Conservation (phyloP, 30 jellyfish, hydroid and myxozoan species). For the Aurelia sp. region DNA sequence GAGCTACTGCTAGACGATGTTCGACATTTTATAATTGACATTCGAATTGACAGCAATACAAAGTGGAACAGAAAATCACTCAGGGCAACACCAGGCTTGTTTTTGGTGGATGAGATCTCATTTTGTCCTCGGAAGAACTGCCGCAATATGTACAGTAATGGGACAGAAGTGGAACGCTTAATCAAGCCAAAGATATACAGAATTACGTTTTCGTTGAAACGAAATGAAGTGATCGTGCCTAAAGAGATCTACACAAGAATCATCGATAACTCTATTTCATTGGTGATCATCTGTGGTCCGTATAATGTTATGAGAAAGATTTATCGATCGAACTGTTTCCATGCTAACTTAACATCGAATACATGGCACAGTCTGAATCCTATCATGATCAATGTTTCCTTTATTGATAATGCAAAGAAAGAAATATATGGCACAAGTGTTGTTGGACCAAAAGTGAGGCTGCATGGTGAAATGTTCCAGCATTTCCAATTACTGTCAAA, state of each 20-base stretch:
- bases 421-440: slow-evolving; percentile 13
- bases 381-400: slow-evolving; percentile 6
- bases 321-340: slow-evolving; percentile 6
- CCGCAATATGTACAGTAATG: neutral
- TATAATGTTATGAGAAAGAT: neutral
- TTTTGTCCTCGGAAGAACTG: slow-evolving; percentile 31
- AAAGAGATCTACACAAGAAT: neutral
- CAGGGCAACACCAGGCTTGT: neutral
- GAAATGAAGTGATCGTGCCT: neutral
- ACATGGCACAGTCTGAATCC: slow-evolving; percentile 18
- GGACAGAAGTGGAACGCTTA: neutral
- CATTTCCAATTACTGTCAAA: slow-evolving; percentile 17
- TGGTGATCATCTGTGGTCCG: slow-evolving; percentile 27
- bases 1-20: slow-evolving; percentile 23
- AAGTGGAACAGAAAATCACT: slow-evolving; percentile 4
- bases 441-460: neutral
- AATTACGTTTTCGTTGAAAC: neutral
- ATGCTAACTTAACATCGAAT: slow-evolving; percentile 9
- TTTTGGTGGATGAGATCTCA: slow-evolving; percentile 41
- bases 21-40: neutral
- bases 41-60: slow-evolving; percentile 13
- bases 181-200: slow-evolving; percentile 1
- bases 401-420: slow-evolving; percentile 2
- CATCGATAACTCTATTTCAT: slow-evolving; percentile 2
- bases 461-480: slow-evolving; percentile 32